phyloP scores from a whole-genome alignment of 1,140 invertebrate genomes.

The Myzus persicae region DNA sequence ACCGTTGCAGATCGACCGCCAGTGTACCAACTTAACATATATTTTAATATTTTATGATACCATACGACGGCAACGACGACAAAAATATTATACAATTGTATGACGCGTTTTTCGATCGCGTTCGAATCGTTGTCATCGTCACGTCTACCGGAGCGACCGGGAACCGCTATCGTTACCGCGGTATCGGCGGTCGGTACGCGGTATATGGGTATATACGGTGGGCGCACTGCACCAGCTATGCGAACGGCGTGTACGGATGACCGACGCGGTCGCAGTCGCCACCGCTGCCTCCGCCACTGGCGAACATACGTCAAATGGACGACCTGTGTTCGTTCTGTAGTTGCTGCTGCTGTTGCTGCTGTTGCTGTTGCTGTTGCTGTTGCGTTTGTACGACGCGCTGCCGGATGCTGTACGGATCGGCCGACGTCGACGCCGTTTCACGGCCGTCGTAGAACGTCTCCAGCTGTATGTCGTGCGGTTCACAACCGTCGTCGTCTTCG shows the following conservation, averaged over 20 bases:
- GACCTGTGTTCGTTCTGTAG: no score
- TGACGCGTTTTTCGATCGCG: no score
- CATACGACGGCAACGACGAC: not conserved
- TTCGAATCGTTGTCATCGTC: no score
- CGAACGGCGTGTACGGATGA: constrained; percentile 24
- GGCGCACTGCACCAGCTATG: not conserved
- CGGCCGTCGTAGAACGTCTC: constrained; percentile 29
- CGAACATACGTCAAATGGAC: no score
- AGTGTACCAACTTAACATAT: not conserved
- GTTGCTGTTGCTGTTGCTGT: not conserved
- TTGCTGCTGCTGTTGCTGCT: no score
- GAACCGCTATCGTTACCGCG: not conserved
- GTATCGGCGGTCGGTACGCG: not conserved
- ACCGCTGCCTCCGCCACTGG: not conserved
- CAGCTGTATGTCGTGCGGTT: constrained; percentile 11
- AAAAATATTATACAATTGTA: not conserved
- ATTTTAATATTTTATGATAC: not conserved
- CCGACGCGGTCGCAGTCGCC: not conserved
- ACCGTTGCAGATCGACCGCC: no score
- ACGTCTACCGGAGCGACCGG: not conserved
- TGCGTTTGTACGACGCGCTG: not conserved
- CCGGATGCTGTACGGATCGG: not conserved
- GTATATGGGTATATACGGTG: no score
- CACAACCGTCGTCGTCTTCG: not conserved
- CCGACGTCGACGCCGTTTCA: not conserved